Percentiles rank a stretch among this genome's conserved stretches.
These are phyloP conservation scores for Ornithoptera priamus DNA, from an alignment of 2,888 invertebrate genomes.

Conservation along the genomic window DNA sequence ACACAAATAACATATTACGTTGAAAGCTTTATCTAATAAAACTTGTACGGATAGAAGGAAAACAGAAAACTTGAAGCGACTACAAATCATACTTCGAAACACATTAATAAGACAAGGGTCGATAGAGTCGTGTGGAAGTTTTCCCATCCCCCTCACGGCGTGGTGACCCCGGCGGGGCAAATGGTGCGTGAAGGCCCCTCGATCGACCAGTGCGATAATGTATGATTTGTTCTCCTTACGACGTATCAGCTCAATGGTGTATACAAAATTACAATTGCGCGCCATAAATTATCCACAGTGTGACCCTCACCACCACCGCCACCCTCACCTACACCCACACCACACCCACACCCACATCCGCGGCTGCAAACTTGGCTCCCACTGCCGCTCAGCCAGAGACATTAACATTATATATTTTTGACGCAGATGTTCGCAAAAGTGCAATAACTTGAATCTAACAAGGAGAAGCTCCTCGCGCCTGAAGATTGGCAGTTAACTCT, in stretches of 20 bases:
- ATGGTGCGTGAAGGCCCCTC: conserved; percentile 24
- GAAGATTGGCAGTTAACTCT: too few relatives aligned
- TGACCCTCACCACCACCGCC: too few relatives aligned
- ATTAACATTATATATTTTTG: too few relatives aligned
- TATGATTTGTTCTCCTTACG: conserved; percentile 11
- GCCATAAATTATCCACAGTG: too few relatives aligned
- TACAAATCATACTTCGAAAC: conserved; percentile 25
- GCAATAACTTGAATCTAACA: too few relatives aligned
- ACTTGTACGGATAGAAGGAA: neutral
- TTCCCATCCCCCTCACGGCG: neutral
- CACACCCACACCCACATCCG: too few relatives aligned
- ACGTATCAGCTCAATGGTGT: conserved; percentile 4
- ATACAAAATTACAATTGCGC: neutral
- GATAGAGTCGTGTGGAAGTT: conserved; percentile 9
- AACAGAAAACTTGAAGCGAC: conserved; percentile 12
- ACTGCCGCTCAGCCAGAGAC: too few relatives aligned
- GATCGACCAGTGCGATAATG: conserved; percentile 21
- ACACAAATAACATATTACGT: conserved; percentile 1
- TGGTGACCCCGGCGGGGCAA: conserved; percentile 20
- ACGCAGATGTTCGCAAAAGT: too few relatives aligned
- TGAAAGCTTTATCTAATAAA: conserved; percentile 4
- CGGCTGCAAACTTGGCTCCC: too few relatives aligned
- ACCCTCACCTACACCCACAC: too few relatives aligned
- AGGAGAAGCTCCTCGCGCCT: too few relatives aligned
- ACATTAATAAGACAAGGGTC: conserved; percentile 29